Conservation (phyloP, 1,140 invertebrate species). For the Solenopsis fugax region DNA sequence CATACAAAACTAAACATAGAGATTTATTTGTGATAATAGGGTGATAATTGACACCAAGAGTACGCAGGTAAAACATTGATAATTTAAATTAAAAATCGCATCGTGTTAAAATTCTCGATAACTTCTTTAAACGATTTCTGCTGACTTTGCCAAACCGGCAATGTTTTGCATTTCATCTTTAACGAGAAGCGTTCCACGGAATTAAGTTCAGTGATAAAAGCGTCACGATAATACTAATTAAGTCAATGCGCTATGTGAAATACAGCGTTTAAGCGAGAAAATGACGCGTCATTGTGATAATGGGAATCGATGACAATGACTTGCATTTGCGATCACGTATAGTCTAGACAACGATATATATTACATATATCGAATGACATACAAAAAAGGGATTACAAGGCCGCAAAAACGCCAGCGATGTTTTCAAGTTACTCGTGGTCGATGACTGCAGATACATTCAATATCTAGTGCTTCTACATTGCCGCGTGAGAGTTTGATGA, state of each 20-base stretch:
- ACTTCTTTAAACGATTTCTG: background rate
- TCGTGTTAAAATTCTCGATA: background rate
- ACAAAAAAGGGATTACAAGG: background rate
- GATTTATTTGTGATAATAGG: background rate
- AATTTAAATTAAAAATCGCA: background rate
- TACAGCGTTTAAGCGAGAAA: background rate
- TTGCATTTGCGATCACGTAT: background rate
- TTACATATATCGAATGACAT: background rate
- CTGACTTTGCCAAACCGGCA: background rate
- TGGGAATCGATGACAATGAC: constrained; percentile 18
- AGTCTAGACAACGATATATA: background rate
- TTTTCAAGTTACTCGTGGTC: background rate
- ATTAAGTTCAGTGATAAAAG: constrained; percentile 27
- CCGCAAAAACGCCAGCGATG: background rate
- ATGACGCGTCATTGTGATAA: constrained; percentile 13
- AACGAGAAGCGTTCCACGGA: background rate
- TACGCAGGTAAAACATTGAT: background rate
- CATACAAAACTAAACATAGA: background rate
- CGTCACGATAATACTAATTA: constrained; percentile 11
- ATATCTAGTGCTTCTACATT: background rate
- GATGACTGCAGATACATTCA: constrained; percentile 8
- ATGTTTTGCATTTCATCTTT: background rate
- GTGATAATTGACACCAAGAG: background rate
- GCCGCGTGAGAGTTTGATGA: background rate
- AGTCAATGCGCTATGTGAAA: background rate